phyloP scores from a whole-genome alignment of 2,888 invertebrate species.

The Cataglyphis cursor region DNA sequence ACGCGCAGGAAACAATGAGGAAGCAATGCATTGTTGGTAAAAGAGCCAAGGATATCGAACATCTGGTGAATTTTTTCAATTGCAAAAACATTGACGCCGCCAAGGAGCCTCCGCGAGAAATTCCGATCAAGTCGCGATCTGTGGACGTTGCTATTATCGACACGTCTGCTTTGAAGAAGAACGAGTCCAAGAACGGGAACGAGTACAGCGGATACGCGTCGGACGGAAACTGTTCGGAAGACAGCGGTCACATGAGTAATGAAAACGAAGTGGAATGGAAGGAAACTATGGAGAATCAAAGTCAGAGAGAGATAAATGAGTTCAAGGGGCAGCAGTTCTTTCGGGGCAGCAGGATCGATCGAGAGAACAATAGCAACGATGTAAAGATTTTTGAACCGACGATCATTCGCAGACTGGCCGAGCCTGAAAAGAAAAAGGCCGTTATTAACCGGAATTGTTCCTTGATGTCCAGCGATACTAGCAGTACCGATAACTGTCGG shows the following conservation, averaged over 20 bases:
- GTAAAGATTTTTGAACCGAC: slow-evolving; percentile 80
- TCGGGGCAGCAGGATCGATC: slow-evolving; percentile 74
- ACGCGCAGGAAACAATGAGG: slow-evolving; percentile 44
- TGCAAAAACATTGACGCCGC: slow-evolving; percentile 82
- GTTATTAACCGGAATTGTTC: slow-evolving; percentile 61
- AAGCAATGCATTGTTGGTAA: slow-evolving; percentile 69
- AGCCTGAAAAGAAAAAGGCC: slow-evolving; percentile 69
- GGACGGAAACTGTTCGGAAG: slow-evolving; percentile 91
- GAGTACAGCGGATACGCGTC: slow-evolving; percentile 87
- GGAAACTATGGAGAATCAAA: slow-evolving; percentile 76
- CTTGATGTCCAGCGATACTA: slow-evolving; percentile 78
- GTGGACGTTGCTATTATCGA: slow-evolving; percentile 63
- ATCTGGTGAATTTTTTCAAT: slow-evolving; percentile 85
- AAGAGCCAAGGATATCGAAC: slow-evolving; percentile 83
- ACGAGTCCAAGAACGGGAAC: slow-evolving; percentile 51
- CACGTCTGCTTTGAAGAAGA: slow-evolving; percentile 75
- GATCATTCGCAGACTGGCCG: slow-evolving; percentile 73
- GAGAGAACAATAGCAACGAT: slow-evolving; percentile 58
- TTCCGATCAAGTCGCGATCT: slow-evolving; percentile 76
- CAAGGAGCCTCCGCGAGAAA: slow-evolving; percentile 72
- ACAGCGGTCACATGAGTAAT: slow-evolving; percentile 94
- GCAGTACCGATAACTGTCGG: slow-evolving; percentile 79
- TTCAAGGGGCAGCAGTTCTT: slow-evolving; percentile 78
- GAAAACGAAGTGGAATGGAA: slow-evolving; percentile 88
- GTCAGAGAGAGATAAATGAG: slow-evolving; percentile 71